Evolutionary conservation across 2,888 invertebrate species (phyloP).

Genomic region (Lepidonotus clava): DNA sequence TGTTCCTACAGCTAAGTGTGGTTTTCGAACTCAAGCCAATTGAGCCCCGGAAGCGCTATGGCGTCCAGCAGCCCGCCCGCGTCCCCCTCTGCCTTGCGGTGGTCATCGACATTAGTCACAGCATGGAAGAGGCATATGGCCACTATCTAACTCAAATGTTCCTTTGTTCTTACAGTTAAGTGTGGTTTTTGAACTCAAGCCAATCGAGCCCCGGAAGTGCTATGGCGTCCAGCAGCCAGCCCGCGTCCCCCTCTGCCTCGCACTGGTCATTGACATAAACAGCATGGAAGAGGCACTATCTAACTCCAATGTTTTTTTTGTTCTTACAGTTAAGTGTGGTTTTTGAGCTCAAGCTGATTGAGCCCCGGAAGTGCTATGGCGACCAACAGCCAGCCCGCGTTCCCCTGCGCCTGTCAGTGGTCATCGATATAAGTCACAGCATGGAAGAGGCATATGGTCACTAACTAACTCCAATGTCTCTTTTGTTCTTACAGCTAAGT

Average conservation of each 20-base stretch:
- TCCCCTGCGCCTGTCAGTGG: conserved; percentile 71
- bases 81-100: conserved; percentile 72
- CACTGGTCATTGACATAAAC: conserved; percentile 73
- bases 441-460: conserved; percentile 70
- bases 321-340: conserved; percentile 71
- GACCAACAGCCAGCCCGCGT: conserved; percentile 64
- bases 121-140: conserved; percentile 71
- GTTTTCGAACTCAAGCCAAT: conserved; percentile 70
- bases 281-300: conserved; percentile 74
- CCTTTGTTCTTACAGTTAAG: too few species aligned
- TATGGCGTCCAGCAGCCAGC: conserved; percentile 61
- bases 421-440: conserved; percentile 77
- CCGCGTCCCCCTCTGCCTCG: conserved; percentile 70
- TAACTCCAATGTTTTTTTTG: too few species aligned
- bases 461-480: too few species aligned
- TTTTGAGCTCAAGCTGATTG: conserved; percentile 68
- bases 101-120: conserved; percentile 76
- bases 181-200: conserved; percentile 69
- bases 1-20: conserved; percentile 70
- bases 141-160: too few species aligned
- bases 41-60: conserved; percentile 57
- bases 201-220: conserved; percentile 60
- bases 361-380: conserved; percentile 57
- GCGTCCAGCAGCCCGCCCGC: conserved; percentile 62
- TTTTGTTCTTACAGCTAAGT: conserved; percentile 70